Base-by-base conservation (phyloP, 2,113 vertebrate species). In the Nyctereutes procyonoides region DNA sequence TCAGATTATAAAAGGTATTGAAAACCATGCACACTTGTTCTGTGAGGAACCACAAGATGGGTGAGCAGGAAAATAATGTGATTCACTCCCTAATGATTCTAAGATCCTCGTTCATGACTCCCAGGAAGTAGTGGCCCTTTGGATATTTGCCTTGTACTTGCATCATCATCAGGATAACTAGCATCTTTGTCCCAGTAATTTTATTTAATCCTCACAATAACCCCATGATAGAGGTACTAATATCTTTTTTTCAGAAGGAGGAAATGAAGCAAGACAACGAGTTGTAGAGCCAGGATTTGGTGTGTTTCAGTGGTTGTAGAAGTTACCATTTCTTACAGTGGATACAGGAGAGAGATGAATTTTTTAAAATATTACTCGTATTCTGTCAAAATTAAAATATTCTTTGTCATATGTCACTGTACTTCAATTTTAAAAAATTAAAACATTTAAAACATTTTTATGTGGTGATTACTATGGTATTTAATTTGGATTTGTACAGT, bases 281-380 rank as follows among this genome's bases (percentile, higher is more conserved):
- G 13, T 71, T 38, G 26, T 32, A 65, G 69, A 92, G 32, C 55
- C 62, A 85, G 43, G 8, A 58, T 58, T 65, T 95, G 86, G 80
- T 77, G 14, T 4, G 6, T 89, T 48, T 79, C 4, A 48, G 13
- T 53, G 22, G 13, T 77, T 81, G 13, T 55, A 77, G 55, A 88
- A 77, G 43, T 80, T 90, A 89, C 58, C 30, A 16, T 65, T 93
- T 79, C 55, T 84, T 92, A 48, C 3, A 80, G 86, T 85, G 93
- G 30, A 71, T 30, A 60, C 0, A 90, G 28, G 16, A 93, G 63
- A 82, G 67, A 80, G 26, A 51, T 86, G 48, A 73, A 74, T 86
- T 87, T 53, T 87, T 53, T 87, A 32, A 35, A 89, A 71, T 90
- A 69, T 55, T 55, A 16, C 24, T 48, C 5, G 24, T 83, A 60